phyloP scores from a whole-genome alignment of 1,140 invertebrate species.

The Pogonus chalceus region DNA sequence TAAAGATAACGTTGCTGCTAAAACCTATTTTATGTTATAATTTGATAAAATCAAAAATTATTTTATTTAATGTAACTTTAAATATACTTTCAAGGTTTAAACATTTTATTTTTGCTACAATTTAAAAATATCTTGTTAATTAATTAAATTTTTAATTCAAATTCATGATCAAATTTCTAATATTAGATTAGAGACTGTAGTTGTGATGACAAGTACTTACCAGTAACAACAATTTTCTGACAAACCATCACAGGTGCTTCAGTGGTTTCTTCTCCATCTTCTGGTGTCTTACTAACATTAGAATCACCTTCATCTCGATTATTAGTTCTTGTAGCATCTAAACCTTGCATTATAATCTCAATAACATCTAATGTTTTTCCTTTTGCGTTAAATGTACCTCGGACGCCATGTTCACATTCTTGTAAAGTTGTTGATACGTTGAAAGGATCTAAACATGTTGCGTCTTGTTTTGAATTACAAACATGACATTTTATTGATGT shows the following conservation, averaged over 20 bases:
- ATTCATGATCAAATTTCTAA: too few relatives aligned
- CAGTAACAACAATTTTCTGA: neutral
- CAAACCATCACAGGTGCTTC: neutral
- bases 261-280: neutral
- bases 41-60: too few relatives aligned
- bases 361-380: neutral
- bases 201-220: too few relatives aligned
- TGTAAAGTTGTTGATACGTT: neutral
- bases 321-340: neutral
- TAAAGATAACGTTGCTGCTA: too few relatives aligned
- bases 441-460: neutral
- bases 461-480: neutral
- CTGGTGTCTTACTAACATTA: neutral
- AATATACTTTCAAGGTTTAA: too few relatives aligned
- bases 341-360: neutral
- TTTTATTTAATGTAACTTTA: too few relatives aligned
- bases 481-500: neutral
- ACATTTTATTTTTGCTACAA: too few relatives aligned
- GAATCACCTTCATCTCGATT: neutral
- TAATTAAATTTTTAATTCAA: too few relatives aligned
- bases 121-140: too few relatives aligned
- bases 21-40: too few relatives aligned
- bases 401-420: neutral
- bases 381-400: neutral
- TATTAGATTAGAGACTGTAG: too few relatives aligned